Evolutionary conservation across 1,140 invertebrate genomes (phyloP), one percentile per base, ranked within the genome.

Genomic region (Contarinia nasturtii): DNA sequence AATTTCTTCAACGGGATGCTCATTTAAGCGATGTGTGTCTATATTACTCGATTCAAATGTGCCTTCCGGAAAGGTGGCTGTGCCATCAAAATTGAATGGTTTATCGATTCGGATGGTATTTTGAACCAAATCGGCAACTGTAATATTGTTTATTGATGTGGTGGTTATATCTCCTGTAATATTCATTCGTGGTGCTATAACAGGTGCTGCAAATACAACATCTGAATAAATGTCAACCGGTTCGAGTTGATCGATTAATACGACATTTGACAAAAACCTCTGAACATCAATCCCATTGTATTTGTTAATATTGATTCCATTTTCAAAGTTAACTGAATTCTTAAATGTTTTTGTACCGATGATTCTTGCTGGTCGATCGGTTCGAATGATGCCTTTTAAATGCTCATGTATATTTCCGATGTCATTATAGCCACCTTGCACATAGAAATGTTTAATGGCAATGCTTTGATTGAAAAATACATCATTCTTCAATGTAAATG

Each of bases 161-260:
- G 40, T 18, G 3, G 43, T 11, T 8, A 43, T 10, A 42, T n/a
- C 33, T 10, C 21, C 40, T 2, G 19, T 37, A 11, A 36, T 43
- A n/a, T 60, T 22, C 19, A 52, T 45, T 19, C 42, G 27, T 22
- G 42, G 36, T 20, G 27, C 36, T 10, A 19, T 18, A 33, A 46
- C 38, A n/a, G 34, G 19, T 47, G 8, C 53, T 50, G 7, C 53
- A 22, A 43, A 61, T 46, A 20, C 14, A 33, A 48, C 18, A 17
- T 43, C 12, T 12, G 3, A 18, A 43, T 14, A 33, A 17, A 41
- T 50, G 53, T 56, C 54, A 52, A 33, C 11, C 15, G 55, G 49
- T 8, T 53, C 45, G 36, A 56, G 56, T 44, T 50, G 44, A 44
- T 60, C 50, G 17, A 61, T 33, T 44, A 54, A 56, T 1, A 63